phyloP scores from a whole-genome alignment of 1,140 invertebrate genomes.

The Anoplolepis gracilipes region DNA sequence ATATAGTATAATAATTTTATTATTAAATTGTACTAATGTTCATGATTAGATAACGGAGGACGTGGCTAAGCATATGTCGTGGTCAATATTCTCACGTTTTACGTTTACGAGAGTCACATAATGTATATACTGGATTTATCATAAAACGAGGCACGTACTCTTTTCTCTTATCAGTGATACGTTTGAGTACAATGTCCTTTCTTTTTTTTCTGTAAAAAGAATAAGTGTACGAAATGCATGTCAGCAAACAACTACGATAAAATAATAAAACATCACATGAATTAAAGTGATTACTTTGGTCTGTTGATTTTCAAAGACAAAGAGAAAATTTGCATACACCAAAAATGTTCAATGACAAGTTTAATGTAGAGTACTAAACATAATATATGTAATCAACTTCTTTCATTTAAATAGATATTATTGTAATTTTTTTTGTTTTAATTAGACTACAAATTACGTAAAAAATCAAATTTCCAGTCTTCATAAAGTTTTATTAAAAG shows the following conservation, averaged over 20 bases:
- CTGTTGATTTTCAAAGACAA: not conserved
- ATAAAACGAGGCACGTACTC: not conserved
- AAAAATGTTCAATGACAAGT: not conserved
- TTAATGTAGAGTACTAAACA: not conserved
- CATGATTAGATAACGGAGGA: not conserved
- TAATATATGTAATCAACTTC: not conserved
- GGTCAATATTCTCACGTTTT: not conserved
- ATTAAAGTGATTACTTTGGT: not conserved
- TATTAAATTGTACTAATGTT: not conserved
- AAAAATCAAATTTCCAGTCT: not conserved
- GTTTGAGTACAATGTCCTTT: not conserved
- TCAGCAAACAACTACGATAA: not conserved
- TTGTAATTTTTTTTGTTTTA: not conserved
- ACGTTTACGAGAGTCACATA: not conserved
- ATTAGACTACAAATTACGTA: not conserved
- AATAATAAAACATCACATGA: not conserved
- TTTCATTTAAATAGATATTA: not conserved
- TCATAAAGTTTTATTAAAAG: too few species aligned
- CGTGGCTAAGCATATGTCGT: not conserved
- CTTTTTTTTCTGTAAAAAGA: not conserved
- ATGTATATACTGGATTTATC: not conserved
- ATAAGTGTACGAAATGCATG: not conserved
- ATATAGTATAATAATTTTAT: not conserved
- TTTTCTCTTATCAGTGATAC: conserved; percentile 5
- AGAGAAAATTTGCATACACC: not conserved